A percentile compares a stretch with the other conserved stretches of the same genome.
These are phyloP conservation scores for Brenthis daphne DNA, from an alignment of 2,888 invertebrate genomes.

Conservation along the genomic window DNA sequence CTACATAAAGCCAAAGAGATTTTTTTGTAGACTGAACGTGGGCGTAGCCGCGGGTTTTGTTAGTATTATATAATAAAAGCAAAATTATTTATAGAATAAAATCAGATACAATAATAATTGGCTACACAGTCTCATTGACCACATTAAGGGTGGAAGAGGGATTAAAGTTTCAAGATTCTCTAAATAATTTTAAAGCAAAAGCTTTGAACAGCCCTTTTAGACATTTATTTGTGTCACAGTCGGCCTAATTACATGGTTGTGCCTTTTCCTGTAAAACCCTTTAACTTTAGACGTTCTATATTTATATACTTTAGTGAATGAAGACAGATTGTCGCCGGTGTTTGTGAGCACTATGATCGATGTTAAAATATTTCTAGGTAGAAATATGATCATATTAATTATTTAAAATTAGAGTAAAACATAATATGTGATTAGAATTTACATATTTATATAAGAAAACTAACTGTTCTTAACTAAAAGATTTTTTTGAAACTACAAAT, in stretches of 20 bases:
- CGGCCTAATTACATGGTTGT: slow-evolving; percentile 7
- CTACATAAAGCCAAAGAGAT: too few relatives aligned
- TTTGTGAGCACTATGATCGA: neutral
- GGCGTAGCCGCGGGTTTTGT: too few relatives aligned
- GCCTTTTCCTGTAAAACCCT: slow-evolving; percentile 3
- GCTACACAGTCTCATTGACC: slow-evolving; percentile 3
- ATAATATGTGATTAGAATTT: neutral
- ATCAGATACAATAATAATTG: too few relatives aligned
- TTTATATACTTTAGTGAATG: slow-evolving; percentile 11
- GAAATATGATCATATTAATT: neutral
- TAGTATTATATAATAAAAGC: too few relatives aligned
- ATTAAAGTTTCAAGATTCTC: neutral
- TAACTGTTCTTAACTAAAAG: too few relatives aligned
- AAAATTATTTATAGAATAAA: too few relatives aligned
- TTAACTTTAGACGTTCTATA: neutral
- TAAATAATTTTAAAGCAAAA: slow-evolving; percentile 19
- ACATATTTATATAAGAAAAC: too few relatives aligned
- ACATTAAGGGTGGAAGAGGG: neutral
- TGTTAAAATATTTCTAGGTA: neutral
- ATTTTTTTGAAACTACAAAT: too few relatives aligned
- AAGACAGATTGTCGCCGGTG: neutral
- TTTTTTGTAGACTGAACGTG: too few relatives aligned
- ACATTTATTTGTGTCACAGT: slow-evolving; percentile 15
- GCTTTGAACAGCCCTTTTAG: slow-evolving; percentile 10
- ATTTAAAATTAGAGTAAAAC: neutral